Base-by-base conservation (phyloP, 2,888 invertebrate genomes). In the Apeira syringaria region DNA sequence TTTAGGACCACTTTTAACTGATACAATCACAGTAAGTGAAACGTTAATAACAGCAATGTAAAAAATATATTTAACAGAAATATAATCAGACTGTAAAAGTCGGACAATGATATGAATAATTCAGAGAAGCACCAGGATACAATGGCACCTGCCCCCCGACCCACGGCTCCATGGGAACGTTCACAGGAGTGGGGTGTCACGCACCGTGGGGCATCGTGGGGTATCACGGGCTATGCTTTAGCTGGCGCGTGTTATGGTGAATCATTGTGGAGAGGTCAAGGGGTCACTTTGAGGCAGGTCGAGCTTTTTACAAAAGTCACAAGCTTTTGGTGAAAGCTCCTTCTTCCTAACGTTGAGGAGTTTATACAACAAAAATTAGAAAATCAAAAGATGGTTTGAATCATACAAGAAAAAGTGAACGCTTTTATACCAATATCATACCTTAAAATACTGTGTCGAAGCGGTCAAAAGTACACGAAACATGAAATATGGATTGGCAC, bases 71-170 rank as follows among this genome's bases (percentile, higher is more conserved):
- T 33, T 20, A 24, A 33, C 34, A 31, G 20, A 5, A 20, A 24
- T 42, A 37, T 36, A 22, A 52, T 36, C 40, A 45, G 50, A 50
- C 34, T 47, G 47, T 53, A 37, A 52, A 39, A 59, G 54, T 53
- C 44, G 37, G 69, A 78, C 76, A 79, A 74, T 72, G 59, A 61
- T 59, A 74, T 77, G 68, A 73, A 79, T 78, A 68, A 80, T 79
- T 69, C 68, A 78, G 65, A 56, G 55, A 49, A 51, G 51, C 54
- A 58, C 60, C 29, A 29, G 47, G 41, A 39, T 58, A 74, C 74
- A 76, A 79, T 68, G 53, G 71, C 78, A 77, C 78, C 74, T 75
- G 79, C 64, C 35, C 18, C 24, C 9, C 28, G 35, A 48, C 51
- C 50, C 50, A 53, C 45, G 43, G 38, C 40, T 41, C 22, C 80